A percentile compares a stretch with the other conserved stretches of the same genome.
Conservation (phyloP, 2,113 vertebrate species). For the Notarius quadriscutis region DNA sequence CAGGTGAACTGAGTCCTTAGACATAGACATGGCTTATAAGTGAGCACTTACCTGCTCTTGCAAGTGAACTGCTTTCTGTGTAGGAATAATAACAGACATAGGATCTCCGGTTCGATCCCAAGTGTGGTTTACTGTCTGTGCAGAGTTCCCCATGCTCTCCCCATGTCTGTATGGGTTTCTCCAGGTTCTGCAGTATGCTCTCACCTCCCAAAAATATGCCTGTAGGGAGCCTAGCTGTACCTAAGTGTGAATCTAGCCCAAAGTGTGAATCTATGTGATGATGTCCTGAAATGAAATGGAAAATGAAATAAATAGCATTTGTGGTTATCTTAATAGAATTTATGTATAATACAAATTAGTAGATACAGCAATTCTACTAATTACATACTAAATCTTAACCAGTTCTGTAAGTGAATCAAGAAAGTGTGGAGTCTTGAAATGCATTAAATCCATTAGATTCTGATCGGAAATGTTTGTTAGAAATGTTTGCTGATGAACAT, state of each 20-base stretch:
- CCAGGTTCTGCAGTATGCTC: neutral
- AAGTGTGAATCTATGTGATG: neutral
- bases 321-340: neutral
- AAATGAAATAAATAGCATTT: neutral
- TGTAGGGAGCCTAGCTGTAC: neutral
- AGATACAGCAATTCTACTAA: neutral
- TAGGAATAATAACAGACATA: neutral
- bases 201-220: neutral
- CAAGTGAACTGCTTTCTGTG: neutral
- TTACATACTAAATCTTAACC: neutral
- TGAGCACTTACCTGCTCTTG: slow-evolving; percentile 13
- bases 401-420: neutral
- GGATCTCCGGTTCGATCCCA: neutral
- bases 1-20: neutral
- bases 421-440: neutral
- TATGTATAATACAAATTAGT: no score
- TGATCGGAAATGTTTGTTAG: neutral
- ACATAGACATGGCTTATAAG: neutral
- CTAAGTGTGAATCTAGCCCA: no score
- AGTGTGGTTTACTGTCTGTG: neutral
- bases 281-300: neutral
- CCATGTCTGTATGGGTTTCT: neutral
- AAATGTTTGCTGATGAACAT: neutral
- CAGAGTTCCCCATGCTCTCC: neutral
- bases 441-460: neutral